These are phyloP conservation scores for Vesta saturnalis DNA, from an alignment of 2,888 invertebrate genomes.

Conservation along the genomic window DNA sequence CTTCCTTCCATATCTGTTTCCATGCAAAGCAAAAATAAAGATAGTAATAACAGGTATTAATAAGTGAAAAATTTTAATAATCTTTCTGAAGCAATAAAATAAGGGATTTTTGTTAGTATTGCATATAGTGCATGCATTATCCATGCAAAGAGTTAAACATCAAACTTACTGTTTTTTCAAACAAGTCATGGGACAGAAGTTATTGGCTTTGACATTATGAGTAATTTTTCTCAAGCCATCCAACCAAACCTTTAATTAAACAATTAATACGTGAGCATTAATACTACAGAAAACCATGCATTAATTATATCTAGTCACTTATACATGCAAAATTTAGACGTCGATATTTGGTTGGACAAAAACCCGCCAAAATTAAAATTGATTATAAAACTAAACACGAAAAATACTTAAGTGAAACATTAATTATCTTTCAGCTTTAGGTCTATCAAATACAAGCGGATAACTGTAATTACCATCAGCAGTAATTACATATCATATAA, in stretches of 20 bases:
- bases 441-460: background rate
- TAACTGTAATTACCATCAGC: background rate
- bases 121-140: constrained; percentile 22
- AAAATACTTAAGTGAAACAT: too few relatives aligned
- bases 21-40: constrained; percentile 51
- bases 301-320: background rate
- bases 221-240: constrained; percentile 94
- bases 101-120: constrained; percentile 20
- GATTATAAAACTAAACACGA: too few relatives aligned
- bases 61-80: constrained; percentile 5
- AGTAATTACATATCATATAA: background rate
- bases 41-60: constrained; percentile 23
- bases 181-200: constrained; percentile 98
- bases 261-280: constrained; percentile 37
- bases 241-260: constrained; percentile 87
- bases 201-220: constrained; percentile 98
- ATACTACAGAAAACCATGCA: constrained; percentile 22
- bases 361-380: too few relatives aligned
- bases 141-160: constrained; percentile 42
- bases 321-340: constrained; percentile 28
- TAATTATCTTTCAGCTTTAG: background rate
- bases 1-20: constrained; percentile 89
- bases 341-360: constrained; percentile 14
- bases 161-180: constrained; percentile 98
- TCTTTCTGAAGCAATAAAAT: background rate